Conservation (phyloP, 2,797 vertebrate species). For the Pitangus sulphuratus region DNA sequence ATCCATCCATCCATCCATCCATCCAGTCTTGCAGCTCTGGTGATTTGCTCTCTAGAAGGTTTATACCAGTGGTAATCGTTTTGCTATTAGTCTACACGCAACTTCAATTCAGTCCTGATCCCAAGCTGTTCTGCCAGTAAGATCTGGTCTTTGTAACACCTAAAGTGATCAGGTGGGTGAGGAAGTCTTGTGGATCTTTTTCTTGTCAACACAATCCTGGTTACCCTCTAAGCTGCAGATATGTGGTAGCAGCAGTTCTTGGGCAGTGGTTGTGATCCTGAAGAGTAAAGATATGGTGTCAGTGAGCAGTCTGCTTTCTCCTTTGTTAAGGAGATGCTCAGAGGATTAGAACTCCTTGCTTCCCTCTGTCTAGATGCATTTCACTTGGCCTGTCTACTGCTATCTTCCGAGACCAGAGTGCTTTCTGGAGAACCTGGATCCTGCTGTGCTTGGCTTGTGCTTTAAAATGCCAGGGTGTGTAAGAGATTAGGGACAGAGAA, state of each 20-base stretch:
- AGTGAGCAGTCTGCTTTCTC: not conserved
- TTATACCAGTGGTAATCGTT: not conserved
- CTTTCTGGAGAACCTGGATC: not conserved
- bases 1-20: too few species aligned
- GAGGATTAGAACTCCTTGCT: not conserved
- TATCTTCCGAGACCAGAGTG: not conserved
- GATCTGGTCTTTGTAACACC: not conserved
- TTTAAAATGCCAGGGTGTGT: not conserved
- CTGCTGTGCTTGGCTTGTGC: not conserved
- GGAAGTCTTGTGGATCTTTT: not conserved
- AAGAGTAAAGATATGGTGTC: not conserved
- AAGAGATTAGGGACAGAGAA: not conserved
- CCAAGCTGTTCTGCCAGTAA: not conserved
- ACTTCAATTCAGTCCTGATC: not conserved
- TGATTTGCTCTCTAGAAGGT: not conserved
- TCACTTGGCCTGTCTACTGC: not conserved
- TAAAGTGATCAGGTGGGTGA: not conserved
- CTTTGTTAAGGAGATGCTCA: not conserved
- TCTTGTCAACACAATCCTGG: not conserved
- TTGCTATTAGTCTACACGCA: not conserved
- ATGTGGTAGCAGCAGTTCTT: not conserved
- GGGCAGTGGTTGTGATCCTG: not conserved
- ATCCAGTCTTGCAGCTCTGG: not conserved
- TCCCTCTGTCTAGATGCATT: not conserved
- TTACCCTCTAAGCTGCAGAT: not conserved